Conservation (phyloP, 1,140 invertebrate species). For the Delia radicum region DNA sequence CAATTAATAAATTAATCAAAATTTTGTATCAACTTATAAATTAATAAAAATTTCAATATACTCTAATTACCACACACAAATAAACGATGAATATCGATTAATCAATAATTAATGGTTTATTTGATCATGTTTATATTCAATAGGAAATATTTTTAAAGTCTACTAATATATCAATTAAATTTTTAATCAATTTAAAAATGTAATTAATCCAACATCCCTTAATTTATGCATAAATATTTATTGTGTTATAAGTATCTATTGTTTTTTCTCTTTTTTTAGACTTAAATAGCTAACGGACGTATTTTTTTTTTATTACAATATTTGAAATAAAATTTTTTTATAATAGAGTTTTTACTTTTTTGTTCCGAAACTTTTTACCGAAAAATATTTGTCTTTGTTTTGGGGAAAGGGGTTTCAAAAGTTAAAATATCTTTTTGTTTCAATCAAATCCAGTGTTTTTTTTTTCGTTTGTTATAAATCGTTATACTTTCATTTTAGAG, state of each 20-base stretch:
- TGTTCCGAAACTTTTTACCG: background rate
- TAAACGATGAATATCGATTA: too few species aligned
- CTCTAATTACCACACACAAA: too few species aligned
- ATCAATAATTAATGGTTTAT: too few species aligned
- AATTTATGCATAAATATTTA: too few species aligned
- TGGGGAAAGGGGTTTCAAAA: background rate
- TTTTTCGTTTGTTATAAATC: background rate
- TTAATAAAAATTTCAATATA: too few species aligned
- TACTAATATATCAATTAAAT: too few species aligned
- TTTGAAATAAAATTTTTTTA: background rate
- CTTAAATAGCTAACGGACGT: slow-evolving; percentile 19
- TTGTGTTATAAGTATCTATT: background rate
- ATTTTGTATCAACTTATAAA: too few species aligned
- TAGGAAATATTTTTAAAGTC: too few species aligned
- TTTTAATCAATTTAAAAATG: too few species aligned
- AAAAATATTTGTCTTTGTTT: slow-evolving; percentile 6
- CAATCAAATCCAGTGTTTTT: background rate
- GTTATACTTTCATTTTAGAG: background rate
- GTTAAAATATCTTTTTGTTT: background rate
- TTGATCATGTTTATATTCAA: too few species aligned
- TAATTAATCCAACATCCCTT: too few species aligned
- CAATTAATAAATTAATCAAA: too few species aligned
- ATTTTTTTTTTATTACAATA: slow-evolving; percentile 1
- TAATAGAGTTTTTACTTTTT: background rate
- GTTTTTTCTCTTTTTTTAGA: background rate